Conservation (phyloP, 2,797 vertebrate genomes). For the Sitta carolinensis region DNA sequence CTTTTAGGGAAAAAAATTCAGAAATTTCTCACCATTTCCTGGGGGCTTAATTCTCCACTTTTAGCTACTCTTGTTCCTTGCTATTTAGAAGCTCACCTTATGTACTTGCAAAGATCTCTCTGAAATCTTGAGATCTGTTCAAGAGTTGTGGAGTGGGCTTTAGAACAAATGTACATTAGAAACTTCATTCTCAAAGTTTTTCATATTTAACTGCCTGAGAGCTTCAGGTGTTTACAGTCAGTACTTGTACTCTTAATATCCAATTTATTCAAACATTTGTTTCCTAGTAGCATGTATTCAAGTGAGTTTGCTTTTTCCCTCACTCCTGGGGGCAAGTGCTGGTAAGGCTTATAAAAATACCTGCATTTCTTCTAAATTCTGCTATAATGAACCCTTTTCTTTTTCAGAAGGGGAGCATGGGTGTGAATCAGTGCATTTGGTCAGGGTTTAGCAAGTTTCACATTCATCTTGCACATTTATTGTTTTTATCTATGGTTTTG, state of each 20-base stretch:
- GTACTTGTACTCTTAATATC: background rate
- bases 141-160: background rate
- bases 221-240: background rate
- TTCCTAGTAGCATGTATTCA: background rate
- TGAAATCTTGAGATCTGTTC: background rate
- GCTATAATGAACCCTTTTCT: background rate
- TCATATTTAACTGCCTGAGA: background rate
- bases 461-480: rapidly evolving
- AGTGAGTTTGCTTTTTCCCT: background rate
- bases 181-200: background rate
- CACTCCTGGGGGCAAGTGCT: rapidly evolving
- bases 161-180: background rate
- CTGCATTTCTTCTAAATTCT: background rate
- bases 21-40: rapidly evolving
- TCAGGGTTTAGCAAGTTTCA: background rate
- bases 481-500: background rate
- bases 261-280: background rate
- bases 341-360: background rate
- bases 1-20: background rate
- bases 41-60: background rate
- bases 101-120: background rate
- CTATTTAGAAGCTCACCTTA: background rate
- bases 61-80: background rate
- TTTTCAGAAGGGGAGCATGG: background rate
- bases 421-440: background rate